A percentile compares a stretch with the other conserved stretches of the same genome.
phyloP scores from a whole-genome alignment of 2,888 invertebrate species.

The Fissipunctia ypsillon region DNA sequence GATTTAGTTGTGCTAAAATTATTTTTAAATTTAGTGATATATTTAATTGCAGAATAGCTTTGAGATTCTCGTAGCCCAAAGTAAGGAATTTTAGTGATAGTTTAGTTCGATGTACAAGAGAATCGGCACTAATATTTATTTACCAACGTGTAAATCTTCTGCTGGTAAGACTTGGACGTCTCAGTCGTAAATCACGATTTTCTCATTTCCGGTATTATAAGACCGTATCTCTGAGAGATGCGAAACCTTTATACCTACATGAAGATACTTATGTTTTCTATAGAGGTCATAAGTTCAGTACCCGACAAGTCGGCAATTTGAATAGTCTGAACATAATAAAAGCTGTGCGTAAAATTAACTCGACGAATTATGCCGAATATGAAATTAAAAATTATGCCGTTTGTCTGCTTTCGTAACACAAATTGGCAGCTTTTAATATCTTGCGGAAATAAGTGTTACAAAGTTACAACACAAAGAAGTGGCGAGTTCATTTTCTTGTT shows the following conservation, averaged over 20 bases:
- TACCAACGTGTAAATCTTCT: conserved; percentile 11
- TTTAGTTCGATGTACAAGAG: no score
- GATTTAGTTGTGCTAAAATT: no score
- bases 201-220: conserved; percentile 33
- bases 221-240: conserved; percentile 4
- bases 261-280: neutral
- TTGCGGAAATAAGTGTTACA: conserved; percentile 66
- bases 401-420: conserved; percentile 54
- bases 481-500: conserved; percentile 53
- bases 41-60: no score
- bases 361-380: conserved; percentile 18
- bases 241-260: conserved; percentile 9
- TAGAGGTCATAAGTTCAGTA: conserved; percentile 16
- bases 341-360: conserved; percentile 22
- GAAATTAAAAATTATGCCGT: conserved; percentile 51
- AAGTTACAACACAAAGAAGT: conserved; percentile 60
- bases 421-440: conserved; percentile 61
- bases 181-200: conserved; percentile 32
- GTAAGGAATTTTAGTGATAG: no score
- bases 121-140: conserved; percentile 27
- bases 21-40: no score
- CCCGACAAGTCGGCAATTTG: conserved; percentile 15
- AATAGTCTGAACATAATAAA: conserved; percentile 7
- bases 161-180: conserved; percentile 10
- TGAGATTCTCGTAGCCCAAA: no score